These are phyloP conservation scores for Rhagologus leucostigma DNA, from an alignment of 2,113 vertebrate species.

Conservation along the genomic window DNA sequence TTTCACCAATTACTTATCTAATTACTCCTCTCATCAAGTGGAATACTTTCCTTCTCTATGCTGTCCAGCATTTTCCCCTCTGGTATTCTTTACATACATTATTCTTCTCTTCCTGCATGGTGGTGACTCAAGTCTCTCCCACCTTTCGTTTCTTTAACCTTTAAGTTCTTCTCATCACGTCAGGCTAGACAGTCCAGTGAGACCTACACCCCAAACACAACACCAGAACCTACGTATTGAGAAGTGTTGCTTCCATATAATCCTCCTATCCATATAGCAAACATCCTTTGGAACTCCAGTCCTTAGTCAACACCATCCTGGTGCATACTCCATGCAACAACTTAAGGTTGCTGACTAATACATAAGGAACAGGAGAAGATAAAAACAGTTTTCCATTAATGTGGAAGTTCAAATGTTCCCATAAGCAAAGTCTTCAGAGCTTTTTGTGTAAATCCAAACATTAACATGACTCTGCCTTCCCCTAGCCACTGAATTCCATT, in stretches of 20 bases:
- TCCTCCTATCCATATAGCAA: background rate
- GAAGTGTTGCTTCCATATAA: background rate
- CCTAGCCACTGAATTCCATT: background rate
- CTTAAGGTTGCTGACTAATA: background rate
- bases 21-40: background rate
- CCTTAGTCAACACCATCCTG: background rate
- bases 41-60: background rate
- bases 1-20: slow-evolving; percentile 43
- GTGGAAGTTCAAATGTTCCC: background rate
- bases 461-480: background rate
- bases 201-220: background rate
- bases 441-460: background rate
- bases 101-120: background rate
- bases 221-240: background rate
- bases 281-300: background rate
- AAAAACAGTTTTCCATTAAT: background rate
- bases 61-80: background rate
- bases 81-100: background rate
- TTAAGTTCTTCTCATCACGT: background rate
- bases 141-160: background rate
- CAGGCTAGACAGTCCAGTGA: background rate
- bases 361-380: background rate
- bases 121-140: background rate
- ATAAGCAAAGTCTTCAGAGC: background rate
- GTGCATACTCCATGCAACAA: background rate